Conservation (phyloP, 2,888 invertebrate genomes). For the Agriopis aurantiaria region DNA sequence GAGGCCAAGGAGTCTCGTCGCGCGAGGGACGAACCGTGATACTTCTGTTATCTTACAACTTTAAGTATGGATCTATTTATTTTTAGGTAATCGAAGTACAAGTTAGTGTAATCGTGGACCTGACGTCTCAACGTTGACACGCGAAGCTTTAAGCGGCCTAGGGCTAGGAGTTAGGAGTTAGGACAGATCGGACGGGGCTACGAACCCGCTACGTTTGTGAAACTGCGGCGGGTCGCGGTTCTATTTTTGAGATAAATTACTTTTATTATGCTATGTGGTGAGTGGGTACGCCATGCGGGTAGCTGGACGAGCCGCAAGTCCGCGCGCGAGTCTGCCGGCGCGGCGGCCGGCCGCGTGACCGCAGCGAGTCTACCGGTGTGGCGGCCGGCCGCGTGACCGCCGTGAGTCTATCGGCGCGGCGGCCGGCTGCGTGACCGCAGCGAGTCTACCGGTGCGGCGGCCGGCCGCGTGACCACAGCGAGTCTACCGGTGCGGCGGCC, state of each 20-base stretch:
- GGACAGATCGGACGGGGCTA: conserved; percentile 6
- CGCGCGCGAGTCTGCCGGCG: not conserved
- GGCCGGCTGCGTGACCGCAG: not conserved
- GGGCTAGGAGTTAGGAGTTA: conserved; percentile 15
- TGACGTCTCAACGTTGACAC: conserved; percentile 54
- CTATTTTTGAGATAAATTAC: conserved; percentile 26
- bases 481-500: not conserved
- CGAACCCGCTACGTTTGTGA: conserved; percentile 35
- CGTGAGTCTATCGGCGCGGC: no score
- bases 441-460: not conserved
- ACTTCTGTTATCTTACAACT: conserved; percentile 48
- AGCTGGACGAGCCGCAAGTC: no score
- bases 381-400: not conserved
- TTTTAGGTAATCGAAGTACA: conserved; percentile 76
- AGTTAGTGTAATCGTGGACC: conserved; percentile 59
- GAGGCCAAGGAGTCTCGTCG: no score
- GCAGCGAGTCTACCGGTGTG: no score
- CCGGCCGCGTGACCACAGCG: not conserved
- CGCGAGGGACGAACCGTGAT: conserved; percentile 49
- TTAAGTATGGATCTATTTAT: conserved; percentile 71
- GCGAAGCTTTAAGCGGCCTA: conserved; percentile 64
- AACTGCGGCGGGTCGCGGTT: conserved; percentile 5
- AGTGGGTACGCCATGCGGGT: not conserved
- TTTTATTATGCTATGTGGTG: not conserved
- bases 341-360: not conserved